A percentile compares a stretch with the other conserved stretches of the same genome.
Conservation (phyloP, 2,888 invertebrate species). For the Homarus gammarus region DNA sequence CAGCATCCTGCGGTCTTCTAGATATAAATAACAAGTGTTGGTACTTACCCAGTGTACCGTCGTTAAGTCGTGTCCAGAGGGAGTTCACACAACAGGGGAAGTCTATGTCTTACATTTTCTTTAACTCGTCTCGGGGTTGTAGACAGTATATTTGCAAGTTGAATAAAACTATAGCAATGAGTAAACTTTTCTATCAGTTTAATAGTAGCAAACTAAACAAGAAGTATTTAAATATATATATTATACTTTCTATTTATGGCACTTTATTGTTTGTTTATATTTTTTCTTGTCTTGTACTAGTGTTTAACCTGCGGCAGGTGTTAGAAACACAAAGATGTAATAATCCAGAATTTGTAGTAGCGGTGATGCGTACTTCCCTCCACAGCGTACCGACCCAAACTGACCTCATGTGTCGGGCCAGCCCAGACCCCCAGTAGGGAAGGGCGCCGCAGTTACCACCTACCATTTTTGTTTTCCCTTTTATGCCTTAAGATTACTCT, state of each 20-base stretch:
- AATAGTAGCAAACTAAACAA: neutral
- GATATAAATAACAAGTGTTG: neutral
- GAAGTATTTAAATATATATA: neutral
- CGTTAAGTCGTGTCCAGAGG: neutral
- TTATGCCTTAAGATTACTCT: neutral
- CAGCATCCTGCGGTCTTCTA: neutral
- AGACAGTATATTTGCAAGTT: neutral
- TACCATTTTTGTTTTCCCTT: slow-evolving; percentile 17
- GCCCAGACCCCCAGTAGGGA: neutral
- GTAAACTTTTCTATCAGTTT: neutral
- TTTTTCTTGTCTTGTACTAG: no score
- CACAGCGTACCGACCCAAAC: slow-evolving; percentile 30
- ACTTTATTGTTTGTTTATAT: neutral
- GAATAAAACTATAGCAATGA: neutral
- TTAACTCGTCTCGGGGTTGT: neutral
- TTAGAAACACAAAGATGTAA: neutral
- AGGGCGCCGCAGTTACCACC: neutral
- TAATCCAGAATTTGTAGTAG: no score
- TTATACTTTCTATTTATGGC: neutral
- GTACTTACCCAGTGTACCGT: neutral
- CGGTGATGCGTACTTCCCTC: slow-evolving; percentile 8
- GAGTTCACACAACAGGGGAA: neutral
- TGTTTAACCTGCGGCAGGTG: no score
- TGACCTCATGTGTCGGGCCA: slow-evolving; percentile 1
- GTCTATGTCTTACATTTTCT: no score